Percentiles rank a stretch among this genome's conserved stretches.
Conservation (phyloP, 2,888 invertebrate species). For the Spatulosminthurus flaviceps region DNA sequence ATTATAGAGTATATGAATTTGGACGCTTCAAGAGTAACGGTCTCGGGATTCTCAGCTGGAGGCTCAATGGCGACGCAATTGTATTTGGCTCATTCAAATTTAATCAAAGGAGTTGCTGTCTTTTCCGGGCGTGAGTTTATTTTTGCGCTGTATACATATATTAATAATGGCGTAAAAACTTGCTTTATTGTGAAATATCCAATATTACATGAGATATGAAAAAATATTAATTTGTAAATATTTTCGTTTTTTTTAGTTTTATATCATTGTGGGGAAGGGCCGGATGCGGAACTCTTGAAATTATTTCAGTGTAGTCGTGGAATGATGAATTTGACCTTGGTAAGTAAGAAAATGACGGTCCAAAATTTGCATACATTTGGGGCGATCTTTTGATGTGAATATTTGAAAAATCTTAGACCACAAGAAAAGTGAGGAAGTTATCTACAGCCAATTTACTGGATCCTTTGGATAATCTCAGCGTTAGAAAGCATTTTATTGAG, state of each 20-base stretch:
- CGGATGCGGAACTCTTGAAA: constrained; percentile 1
- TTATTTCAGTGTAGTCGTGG: constrained; percentile 32
- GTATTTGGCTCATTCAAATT: constrained; percentile 9
- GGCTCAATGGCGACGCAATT: constrained; percentile 36
- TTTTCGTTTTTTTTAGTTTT: constrained; percentile 3
- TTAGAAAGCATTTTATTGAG: constrained; percentile 8
- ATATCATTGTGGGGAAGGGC: constrained; percentile 27
- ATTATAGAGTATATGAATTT: too few species aligned
- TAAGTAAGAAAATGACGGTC: too few species aligned
- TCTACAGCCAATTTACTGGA: neutral
- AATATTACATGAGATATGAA: too few species aligned
- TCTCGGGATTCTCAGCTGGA: constrained; percentile 29
- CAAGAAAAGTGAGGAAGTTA: neutral
- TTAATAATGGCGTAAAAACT: too few species aligned
- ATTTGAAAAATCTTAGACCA: constrained; percentile 25
- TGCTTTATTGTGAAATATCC: too few species aligned
- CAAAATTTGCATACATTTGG: too few species aligned
- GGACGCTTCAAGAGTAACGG: neutral
- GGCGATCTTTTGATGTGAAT: too few species aligned
- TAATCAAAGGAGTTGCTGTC: constrained; percentile 21
- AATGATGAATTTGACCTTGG: neutral
- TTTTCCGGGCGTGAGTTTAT: constrained; percentile 25
- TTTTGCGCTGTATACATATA: too few species aligned
- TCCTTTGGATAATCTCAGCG: constrained; percentile 12
- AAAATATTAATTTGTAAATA: neutral